phyloP scores from a whole-genome alignment of 2,797 vertebrate genomes.

The Gymnothorax reevesii region DNA sequence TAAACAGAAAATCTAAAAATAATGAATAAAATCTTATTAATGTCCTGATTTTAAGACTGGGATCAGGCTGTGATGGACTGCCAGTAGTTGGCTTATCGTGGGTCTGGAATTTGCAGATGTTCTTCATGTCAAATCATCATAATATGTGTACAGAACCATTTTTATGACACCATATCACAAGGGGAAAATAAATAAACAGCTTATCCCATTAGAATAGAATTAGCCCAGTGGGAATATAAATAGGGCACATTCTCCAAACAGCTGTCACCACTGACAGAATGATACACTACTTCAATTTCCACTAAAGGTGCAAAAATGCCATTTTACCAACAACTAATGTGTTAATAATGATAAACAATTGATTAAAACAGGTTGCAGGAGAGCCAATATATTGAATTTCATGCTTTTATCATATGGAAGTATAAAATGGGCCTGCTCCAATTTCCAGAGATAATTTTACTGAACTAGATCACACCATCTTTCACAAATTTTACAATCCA shows the following conservation, averaged over 20 bases:
- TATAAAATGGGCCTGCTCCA: not conserved
- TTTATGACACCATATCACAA: constrained; percentile 29
- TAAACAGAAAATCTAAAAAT: not conserved
- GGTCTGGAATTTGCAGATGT: constrained; percentile 17
- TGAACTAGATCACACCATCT: constrained; percentile 4
- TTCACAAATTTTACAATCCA: constrained; percentile 17
- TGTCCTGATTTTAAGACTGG: constrained; percentile 16
- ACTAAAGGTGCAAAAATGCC: constrained; percentile 33
- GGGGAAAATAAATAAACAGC: constrained; percentile 28
- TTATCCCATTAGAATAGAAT: constrained; percentile 41
- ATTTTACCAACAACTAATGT: constrained; percentile 4
- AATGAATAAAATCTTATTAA: not conserved
- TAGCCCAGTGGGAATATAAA: constrained; percentile 33
- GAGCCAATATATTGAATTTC: not conserved
- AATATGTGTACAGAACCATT: constrained; percentile 38
- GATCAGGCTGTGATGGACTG: constrained; percentile 2
- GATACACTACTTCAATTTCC: constrained; percentile 29
- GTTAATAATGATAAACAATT: constrained; percentile 10
- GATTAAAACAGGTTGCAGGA: not conserved
- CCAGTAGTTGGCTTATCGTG: constrained; percentile 22
- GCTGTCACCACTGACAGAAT: constrained; percentile 36
- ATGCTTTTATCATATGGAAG: not conserved
- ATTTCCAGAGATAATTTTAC: not conserved
- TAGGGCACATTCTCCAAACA: constrained; percentile 31
- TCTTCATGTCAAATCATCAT: constrained; percentile 30